phyloP scores from a whole-genome alignment of 2,888 invertebrate species.

The Leptarthrus brevirostris region DNA sequence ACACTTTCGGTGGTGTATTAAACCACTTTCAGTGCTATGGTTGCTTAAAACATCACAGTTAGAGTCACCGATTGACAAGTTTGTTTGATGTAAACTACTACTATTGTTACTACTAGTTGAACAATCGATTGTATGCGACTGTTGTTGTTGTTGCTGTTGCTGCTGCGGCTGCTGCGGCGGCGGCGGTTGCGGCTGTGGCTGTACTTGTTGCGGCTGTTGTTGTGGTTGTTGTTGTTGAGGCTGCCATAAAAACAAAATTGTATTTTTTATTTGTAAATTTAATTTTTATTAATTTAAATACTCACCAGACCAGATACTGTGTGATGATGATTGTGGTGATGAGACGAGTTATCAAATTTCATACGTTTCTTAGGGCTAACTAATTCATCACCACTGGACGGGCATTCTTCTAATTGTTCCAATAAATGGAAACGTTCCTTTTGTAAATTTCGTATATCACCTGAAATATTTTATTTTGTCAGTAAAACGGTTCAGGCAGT shows the following conservation, averaged over 20 bases:
- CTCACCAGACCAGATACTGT: constrained; percentile 62
- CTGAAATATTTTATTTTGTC: constrained; percentile 63
- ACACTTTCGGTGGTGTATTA: constrained; percentile 61
- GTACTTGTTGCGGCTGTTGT: constrained; percentile 2
- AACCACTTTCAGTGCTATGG: constrained; percentile 57
- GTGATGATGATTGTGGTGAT: constrained; percentile 63
- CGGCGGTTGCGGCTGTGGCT: constrained; percentile 52
- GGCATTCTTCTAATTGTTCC: constrained; percentile 78
- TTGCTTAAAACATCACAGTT: constrained; percentile 67
- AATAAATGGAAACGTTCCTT: constrained; percentile 77
- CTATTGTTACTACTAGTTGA: constrained; percentile 57
- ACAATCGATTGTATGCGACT: constrained; percentile 48
- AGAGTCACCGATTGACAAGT: constrained; percentile 60
- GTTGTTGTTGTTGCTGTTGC: constrained; percentile 47
- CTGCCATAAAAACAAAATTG: too few relatives aligned
- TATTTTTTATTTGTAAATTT: neutral
- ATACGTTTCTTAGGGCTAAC: constrained; percentile 75
- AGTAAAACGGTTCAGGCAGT: neutral
- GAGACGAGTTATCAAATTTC: constrained; percentile 70
- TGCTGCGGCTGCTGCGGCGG: constrained; percentile 53
- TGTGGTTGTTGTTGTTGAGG: too few relatives aligned
- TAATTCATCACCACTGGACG: constrained; percentile 77
- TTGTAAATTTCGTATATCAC: constrained; percentile 75
- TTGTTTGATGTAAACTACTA: constrained; percentile 57
- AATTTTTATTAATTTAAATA: constrained; percentile 47